Evolutionary conservation across 2,888 invertebrate species (phyloP).

Genomic region (Agrypnus murinus): DNA sequence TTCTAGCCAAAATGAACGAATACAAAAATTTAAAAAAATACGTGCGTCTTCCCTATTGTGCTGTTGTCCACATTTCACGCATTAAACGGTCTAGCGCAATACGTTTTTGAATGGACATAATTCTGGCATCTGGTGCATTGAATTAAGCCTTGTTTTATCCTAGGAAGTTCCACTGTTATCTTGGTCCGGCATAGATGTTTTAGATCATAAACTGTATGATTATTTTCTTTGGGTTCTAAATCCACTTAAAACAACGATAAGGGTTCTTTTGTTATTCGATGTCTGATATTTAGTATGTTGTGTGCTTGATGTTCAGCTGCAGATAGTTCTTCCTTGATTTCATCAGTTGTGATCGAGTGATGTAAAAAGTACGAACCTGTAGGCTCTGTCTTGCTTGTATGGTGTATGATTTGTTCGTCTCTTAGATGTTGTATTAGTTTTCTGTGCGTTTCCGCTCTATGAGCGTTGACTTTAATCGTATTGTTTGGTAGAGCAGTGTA

Average conservation of each 20-base stretch:
- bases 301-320: no score
- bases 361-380: neutral
- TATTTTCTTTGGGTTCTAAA: constrained; percentile 4
- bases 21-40: no score
- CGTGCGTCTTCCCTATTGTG: no score
- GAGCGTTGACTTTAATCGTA: neutral
- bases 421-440: neutral
- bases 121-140: constrained; percentile 6
- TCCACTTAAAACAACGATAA: no score
- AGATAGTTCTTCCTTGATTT: no score
- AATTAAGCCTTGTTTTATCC: neutral
- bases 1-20: no score
- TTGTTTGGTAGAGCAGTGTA: neutral
- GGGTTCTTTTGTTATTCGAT: neutral
- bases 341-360: no score
- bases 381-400: neutral
- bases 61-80: no score
- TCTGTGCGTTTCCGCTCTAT: neutral
- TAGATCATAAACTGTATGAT: neutral
- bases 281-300: no score
- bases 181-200: no score
- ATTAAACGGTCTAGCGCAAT: neutral
- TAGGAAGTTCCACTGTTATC: constrained; percentile 11
- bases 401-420: neutral
- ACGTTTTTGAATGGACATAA: constrained; percentile 12